Conservation (phyloP, 2,113 vertebrate genomes). For the Tetraodon nigroviridis region DNA sequence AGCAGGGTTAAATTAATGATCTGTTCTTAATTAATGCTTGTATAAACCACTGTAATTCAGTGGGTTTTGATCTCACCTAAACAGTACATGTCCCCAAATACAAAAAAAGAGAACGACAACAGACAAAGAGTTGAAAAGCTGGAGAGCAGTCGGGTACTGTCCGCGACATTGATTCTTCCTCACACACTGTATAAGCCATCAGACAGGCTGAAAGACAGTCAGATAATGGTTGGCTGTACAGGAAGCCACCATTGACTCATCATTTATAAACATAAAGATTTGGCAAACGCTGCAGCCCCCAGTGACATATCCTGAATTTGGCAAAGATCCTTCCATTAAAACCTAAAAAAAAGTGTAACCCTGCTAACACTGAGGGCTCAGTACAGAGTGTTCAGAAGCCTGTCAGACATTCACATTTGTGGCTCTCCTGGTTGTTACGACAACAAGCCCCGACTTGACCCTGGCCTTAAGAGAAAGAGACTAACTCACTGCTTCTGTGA, state of each 20-base stretch:
- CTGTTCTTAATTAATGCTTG: too few relatives aligned
- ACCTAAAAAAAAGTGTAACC: not conserved
- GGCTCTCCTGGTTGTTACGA: slow-evolving; percentile 22
- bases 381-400: slow-evolving; percentile 7
- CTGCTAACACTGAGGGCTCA: not conserved
- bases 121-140: slow-evolving; percentile 20
- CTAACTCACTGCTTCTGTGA: slow-evolving; percentile 28
- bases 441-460: slow-evolving; percentile 58
- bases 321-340: not conserved
- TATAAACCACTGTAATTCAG: too few relatives aligned
- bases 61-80: too few relatives aligned
- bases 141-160: not conserved
- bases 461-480: slow-evolving; percentile 29
- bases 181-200: not conserved
- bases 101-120: slow-evolving; percentile 7
- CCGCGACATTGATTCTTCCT: slow-evolving; percentile 6
- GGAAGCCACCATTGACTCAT: not conserved
- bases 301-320: too few relatives aligned
- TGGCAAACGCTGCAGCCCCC: not conserved
- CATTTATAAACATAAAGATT: not conserved
- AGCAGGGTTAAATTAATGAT: too few relatives aligned
- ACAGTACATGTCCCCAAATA: too few relatives aligned
- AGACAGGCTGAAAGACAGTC: not conserved
- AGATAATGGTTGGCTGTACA: slow-evolving; percentile 1
- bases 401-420: slow-evolving; percentile 26